Evolutionary conservation across 2,113 vertebrate genomes (phyloP).

Genomic region (Tragelaphus imberbis): DNA sequence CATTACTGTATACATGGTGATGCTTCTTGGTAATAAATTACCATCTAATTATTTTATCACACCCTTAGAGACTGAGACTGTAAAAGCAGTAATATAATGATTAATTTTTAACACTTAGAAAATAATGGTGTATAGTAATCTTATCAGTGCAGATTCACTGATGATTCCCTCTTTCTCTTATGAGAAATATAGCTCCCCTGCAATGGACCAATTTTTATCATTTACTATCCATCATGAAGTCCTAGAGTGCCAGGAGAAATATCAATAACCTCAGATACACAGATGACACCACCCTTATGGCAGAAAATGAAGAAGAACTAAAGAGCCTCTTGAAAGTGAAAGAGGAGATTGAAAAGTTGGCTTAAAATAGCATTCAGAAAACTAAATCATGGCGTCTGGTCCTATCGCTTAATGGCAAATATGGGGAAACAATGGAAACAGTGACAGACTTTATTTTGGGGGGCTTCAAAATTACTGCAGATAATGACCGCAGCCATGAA

Average conservation of each 20-base stretch:
- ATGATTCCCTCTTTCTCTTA: not conserved
- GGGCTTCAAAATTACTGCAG: not conserved
- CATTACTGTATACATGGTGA: not conserved
- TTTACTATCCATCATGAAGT: too few species aligned
- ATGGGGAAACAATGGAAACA: not conserved
- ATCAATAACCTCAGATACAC: not conserved
- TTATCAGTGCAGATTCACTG: not conserved
- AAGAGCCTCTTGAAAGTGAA: not conserved
- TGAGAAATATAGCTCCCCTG: not conserved
- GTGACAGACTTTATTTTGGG: not conserved
- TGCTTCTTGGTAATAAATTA: not conserved
- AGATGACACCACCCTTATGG: not conserved
- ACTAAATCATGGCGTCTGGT: not conserved
- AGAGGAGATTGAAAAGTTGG: not conserved
- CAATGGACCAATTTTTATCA: not conserved
- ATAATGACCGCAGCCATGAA: fast-evolving
- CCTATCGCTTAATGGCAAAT: not conserved
- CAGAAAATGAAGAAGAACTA: not conserved
- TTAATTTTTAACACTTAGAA: not conserved
- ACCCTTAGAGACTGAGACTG: not conserved
- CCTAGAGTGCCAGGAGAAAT: not conserved
- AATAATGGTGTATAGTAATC: not conserved
- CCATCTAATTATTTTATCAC: not conserved
- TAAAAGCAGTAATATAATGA: not conserved
- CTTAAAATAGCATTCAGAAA: not conserved